A percentile compares a stretch with the other conserved stretches of the same genome.
These are phyloP conservation scores for Limonius californicus DNA, from an alignment of 1,140 invertebrate genomes.

Conservation along the genomic window DNA sequence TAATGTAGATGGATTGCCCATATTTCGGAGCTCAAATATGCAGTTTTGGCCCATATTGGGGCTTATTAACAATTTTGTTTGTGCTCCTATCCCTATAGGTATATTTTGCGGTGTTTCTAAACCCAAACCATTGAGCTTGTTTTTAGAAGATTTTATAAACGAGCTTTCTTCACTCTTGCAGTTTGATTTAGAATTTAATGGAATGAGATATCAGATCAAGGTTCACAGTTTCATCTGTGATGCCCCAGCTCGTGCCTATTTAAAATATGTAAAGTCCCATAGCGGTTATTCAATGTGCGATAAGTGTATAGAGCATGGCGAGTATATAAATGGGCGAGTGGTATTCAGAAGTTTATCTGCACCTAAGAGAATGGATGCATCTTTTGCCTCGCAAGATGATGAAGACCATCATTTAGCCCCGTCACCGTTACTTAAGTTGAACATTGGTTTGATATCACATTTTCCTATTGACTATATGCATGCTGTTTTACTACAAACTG, in stretches of 20 bases:
- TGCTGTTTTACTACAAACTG: constrained; percentile 32
- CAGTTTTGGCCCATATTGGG: constrained; percentile 26
- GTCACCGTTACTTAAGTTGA: constrained; percentile 24
- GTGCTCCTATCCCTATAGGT: constrained; percentile 27
- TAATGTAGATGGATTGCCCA: constrained; percentile 20
- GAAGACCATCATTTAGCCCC: constrained; percentile 29
- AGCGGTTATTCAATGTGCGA: constrained; percentile 23
- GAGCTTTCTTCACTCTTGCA: constrained; percentile 21
- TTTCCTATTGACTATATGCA: constrained; percentile 44
- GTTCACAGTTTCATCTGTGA: too few species aligned
- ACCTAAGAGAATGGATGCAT: constrained; percentile 22
- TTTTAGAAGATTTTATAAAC: constrained; percentile 28
- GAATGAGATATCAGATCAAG: constrained; percentile 24
- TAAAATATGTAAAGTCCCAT: constrained; percentile 22
- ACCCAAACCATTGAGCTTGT: constrained; percentile 23
- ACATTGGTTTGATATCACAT: constrained; percentile 31
- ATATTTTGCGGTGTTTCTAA: constrained; percentile 31
- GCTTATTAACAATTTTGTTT: constrained; percentile 19
- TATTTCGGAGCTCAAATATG: constrained; percentile 19
- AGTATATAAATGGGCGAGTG: constrained; percentile 18
- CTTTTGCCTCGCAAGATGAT: constrained; percentile 24
- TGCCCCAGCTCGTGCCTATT: too few species aligned
- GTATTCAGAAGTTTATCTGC: constrained; percentile 13
- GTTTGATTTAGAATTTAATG: constrained; percentile 17
- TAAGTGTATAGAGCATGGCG: constrained; percentile 21